phyloP scores from a whole-genome alignment of 2,888 invertebrate species.

The Tinea pellionella region DNA sequence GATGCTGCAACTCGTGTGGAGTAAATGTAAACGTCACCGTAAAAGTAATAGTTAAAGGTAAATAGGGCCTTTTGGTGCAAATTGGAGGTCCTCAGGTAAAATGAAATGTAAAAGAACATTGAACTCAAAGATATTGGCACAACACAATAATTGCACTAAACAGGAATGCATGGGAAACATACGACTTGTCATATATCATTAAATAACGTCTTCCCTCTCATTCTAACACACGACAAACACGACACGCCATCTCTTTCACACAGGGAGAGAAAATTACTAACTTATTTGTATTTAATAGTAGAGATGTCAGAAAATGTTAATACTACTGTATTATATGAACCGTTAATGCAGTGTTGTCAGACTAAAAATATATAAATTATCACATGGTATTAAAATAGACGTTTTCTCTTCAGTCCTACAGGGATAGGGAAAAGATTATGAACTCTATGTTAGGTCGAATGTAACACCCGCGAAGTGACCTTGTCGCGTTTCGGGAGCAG shows the following conservation, averaged over 20 bases:
- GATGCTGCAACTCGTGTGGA: no score
- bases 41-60: no score
- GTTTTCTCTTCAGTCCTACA: no score
- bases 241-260: neutral
- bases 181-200: slow-evolving; percentile 2
- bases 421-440: no score
- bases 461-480: no score
- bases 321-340: neutral
- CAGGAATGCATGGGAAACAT: slow-evolving; percentile 1
- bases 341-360: neutral
- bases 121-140: slow-evolving; percentile 1
- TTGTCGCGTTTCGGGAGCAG: no score
- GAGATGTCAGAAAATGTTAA: neutral
- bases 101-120: neutral
- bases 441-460: no score
- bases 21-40: no score
- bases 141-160: neutral
- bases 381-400: no score
- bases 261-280: neutral
- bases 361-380: neutral
- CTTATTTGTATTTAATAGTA: neutral
- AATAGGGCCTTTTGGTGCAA: no score
- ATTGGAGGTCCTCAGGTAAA: no score
- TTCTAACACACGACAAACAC: neutral
- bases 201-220: neutral